Evolutionary conservation across 2,888 invertebrate genomes (phyloP), one percentile per base, ranked within the genome.

Genomic region (Noctua janthe): DNA sequence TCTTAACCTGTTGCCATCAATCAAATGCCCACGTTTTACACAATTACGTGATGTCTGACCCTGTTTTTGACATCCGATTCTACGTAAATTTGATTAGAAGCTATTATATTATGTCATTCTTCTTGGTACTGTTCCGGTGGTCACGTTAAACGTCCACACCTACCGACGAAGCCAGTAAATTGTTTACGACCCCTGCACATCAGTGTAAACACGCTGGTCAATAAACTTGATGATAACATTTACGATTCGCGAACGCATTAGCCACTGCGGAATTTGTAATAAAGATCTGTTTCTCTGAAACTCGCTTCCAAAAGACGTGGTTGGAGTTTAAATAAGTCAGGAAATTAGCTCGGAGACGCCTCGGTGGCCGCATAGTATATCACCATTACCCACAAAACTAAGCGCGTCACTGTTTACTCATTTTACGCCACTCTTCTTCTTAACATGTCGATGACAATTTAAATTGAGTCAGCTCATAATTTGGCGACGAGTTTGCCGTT

Each of bases 211-310:
- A 89, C 72, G 86, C 86, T 92, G 88, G 90, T 87, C 88, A 92
- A 92, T 93, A 92, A 92, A 93, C 85, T 91, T 91, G 85, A 91
- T 92, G 87, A 92, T 92, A 92, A 93, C 93, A 83, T 93, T 94
- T 94, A 94, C 91, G 91, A 91, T 90, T 90, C 76, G 75, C 84
- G 79, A 84, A 89, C 83, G 85, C 85, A 86, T 85, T 85, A 83
- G 80, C 78, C 29, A 47, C 70, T 78, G 84, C 71, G 74, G 74
- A 81, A 76, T 74, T 74, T 85, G 80, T 80, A 84, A 88, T 91
- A 90, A 90, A 92, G 82, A 78, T 86, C 80, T 81, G 81, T 82
- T 90, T 91, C 90, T 88, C 83, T 83, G 90, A 90, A 91, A 87
- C 29, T 62, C 80, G 83, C 72, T 59, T 76, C 71, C 49, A 81